Conservation (phyloP, 2,113 vertebrate species). For the Monopterus albus region DNA sequence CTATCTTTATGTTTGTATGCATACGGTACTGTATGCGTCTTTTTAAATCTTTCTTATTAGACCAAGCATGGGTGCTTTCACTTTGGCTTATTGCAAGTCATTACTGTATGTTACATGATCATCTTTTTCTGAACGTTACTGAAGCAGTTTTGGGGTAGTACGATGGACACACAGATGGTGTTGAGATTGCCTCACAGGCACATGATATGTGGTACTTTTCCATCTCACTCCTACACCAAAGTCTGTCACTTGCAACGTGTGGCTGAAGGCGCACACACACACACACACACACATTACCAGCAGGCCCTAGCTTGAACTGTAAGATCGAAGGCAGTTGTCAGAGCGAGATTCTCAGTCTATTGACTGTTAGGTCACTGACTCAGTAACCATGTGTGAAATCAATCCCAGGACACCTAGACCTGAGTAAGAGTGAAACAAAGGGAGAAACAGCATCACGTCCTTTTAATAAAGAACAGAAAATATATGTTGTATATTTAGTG, state of each 20-base stretch:
- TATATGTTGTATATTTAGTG: too few relatives aligned
- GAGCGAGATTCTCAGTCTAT: conserved; percentile 22
- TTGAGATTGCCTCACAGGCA: conserved; percentile 66
- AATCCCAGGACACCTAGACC: conserved; percentile 21
- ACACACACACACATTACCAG: conserved; percentile 22
- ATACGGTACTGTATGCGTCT: neutral
- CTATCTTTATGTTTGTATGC: conserved; percentile 2
- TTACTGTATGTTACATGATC: conserved; percentile 4
- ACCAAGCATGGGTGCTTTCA: neutral
- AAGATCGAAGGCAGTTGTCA: conserved; percentile 40
- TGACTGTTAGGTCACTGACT: conserved; percentile 35
- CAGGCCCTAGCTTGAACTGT: conserved; percentile 45
- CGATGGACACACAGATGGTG: conserved; percentile 69
- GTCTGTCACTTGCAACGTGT: conserved; percentile 60
- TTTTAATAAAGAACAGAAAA: neutral
- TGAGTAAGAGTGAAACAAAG: conserved; percentile 19
- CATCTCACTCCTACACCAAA: conserved; percentile 71
- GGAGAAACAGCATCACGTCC: neutral
- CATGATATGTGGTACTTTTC: conserved; percentile 69
- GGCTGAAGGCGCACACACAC: conserved; percentile 13
- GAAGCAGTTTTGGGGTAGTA: conserved; percentile 18
- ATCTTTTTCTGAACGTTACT: conserved; percentile 25
- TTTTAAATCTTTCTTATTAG: neutral
- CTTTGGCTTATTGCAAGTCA: conserved; percentile 15
- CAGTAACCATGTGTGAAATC: conserved; percentile 38